These are phyloP conservation scores for Hylaeus volcanicus DNA, from an alignment of 1,140 invertebrate genomes.

Conservation along the genomic window DNA sequence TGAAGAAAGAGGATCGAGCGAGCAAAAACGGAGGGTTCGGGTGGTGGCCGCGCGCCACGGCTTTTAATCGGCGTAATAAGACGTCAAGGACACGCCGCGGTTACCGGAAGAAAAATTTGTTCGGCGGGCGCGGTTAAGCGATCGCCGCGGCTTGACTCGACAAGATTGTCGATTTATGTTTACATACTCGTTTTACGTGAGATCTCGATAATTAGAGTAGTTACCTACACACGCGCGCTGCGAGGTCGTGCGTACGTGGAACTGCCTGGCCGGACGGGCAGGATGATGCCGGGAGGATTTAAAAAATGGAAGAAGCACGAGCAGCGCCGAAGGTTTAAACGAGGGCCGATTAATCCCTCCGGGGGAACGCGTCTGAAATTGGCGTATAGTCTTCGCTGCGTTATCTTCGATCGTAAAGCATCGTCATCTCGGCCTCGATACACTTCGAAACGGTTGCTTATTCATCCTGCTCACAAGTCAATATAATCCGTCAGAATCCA, in stretches of 20 bases:
- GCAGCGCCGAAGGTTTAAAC: slow-evolving; percentile 59
- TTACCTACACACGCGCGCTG: slow-evolving; percentile 46
- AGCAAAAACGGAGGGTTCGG: background rate
- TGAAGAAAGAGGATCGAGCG: background rate
- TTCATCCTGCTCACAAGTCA: slow-evolving; percentile 61
- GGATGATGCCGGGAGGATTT: slow-evolving; percentile 59
- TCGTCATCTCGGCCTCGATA: slow-evolving; percentile 58
- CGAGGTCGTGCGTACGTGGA: background rate
- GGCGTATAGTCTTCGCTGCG: slow-evolving; percentile 62
- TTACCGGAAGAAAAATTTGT: slow-evolving; percentile 57
- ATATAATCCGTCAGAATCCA: slow-evolving; percentile 53
- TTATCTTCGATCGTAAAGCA: slow-evolving; percentile 66
- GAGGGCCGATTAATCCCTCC: slow-evolving; percentile 63
- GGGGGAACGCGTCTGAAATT: slow-evolving; percentile 60
- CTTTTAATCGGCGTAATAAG: slow-evolving; percentile 63
- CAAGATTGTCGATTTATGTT: slow-evolving; percentile 67
- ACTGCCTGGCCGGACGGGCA: slow-evolving; percentile 12
- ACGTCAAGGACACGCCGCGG: slow-evolving; percentile 47
- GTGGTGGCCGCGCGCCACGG: background rate
- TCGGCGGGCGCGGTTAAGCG: slow-evolving; percentile 55
- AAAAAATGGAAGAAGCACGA: slow-evolving; percentile 60
- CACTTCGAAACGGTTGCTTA: slow-evolving; percentile 56
- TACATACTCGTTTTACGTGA: slow-evolving; percentile 67
- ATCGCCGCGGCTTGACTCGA: slow-evolving; percentile 53
- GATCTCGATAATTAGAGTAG: slow-evolving; percentile 66